phyloP scores from a whole-genome alignment of 2,113 vertebrate species.

The Miniopterus natalensis region DNA sequence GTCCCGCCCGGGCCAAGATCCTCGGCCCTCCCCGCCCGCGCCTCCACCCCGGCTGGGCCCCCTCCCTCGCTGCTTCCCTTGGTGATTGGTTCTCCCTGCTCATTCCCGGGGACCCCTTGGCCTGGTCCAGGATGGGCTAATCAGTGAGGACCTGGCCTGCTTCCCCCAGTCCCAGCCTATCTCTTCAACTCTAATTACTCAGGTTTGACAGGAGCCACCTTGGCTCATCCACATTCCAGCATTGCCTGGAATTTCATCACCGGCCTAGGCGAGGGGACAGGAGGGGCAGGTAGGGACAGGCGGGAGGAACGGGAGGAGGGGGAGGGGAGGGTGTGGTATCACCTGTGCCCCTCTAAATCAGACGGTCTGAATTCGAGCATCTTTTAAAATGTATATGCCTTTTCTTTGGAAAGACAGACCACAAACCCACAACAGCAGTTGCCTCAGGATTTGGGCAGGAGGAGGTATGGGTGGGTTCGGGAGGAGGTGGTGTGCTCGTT shows the following conservation, averaged over 20 bases:
- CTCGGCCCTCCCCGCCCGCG: fast-evolving
- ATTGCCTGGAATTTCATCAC: conserved; percentile 54
- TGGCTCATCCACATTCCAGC: conserved; percentile 54
- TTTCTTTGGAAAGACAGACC: conserved; percentile 1
- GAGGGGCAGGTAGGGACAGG: conserved; percentile 43
- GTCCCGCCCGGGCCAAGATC: neutral
- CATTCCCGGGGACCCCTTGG: neutral
- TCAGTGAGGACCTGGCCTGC: neutral
- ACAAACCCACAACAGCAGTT: neutral
- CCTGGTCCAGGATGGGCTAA: neutral
- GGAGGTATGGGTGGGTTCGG: neutral
- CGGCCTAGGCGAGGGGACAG: conserved; percentile 46
- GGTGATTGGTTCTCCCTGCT: neutral
- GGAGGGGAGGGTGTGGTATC: neutral
- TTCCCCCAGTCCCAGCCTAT: neutral
- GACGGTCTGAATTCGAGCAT: neutral
- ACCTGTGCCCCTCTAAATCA: neutral
- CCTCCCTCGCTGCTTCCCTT: neutral
- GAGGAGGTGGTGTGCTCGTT: neutral
- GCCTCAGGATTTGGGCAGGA: neutral
- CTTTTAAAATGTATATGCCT: neutral
- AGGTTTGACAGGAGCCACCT: conserved; percentile 5
- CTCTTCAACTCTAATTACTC: neutral
- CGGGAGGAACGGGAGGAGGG: neutral
- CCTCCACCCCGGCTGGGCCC: neutral